phyloP scores from a whole-genome alignment of 2,888 invertebrate genomes.

The Petrophora chlorosata region DNA sequence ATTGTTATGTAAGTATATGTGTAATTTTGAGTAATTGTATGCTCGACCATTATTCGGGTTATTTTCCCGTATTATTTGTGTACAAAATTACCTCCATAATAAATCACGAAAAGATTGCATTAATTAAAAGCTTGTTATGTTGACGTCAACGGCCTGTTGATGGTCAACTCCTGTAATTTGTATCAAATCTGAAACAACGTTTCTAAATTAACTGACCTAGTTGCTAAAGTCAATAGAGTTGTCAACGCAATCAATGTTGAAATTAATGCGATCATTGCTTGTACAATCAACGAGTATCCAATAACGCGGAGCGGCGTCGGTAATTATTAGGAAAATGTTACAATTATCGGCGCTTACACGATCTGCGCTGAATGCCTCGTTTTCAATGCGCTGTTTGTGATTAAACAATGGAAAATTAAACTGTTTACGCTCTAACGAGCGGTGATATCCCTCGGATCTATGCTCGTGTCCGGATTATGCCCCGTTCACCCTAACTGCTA shows the following conservation, averaged over 20 bases:
- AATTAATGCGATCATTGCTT: conserved; percentile 42
- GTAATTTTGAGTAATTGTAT: neutral
- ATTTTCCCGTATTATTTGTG: conserved; percentile 19
- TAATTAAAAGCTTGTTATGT: conserved; percentile 25
- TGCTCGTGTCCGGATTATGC: conserved; percentile 31
- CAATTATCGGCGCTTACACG: conserved; percentile 65
- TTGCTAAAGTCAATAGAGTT: conserved; percentile 33
- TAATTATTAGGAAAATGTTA: conserved; percentile 72
- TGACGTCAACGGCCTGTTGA: conserved; percentile 13
- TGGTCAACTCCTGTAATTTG: conserved; percentile 19
- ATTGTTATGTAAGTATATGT: neutral
- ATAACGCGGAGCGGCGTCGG: conserved; percentile 43
- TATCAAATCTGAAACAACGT: conserved; percentile 18
- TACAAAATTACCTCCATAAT: conserved; percentile 14
- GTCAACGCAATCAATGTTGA: conserved; percentile 46
- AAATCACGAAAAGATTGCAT: conserved; percentile 9
- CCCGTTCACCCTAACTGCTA: conserved; percentile 29
- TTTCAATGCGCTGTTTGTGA: conserved; percentile 54
- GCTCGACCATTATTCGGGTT: conserved; percentile 5
- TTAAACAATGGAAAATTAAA: conserved; percentile 74
- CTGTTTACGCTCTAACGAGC: conserved; percentile 69
- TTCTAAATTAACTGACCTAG: conserved; percentile 28
- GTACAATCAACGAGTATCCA: conserved; percentile 42
- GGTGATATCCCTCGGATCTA: conserved; percentile 50
- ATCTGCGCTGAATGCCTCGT: conserved; percentile 59